Conservation (phyloP, 2,113 vertebrate species). For the Apodemus speciosus region DNA sequence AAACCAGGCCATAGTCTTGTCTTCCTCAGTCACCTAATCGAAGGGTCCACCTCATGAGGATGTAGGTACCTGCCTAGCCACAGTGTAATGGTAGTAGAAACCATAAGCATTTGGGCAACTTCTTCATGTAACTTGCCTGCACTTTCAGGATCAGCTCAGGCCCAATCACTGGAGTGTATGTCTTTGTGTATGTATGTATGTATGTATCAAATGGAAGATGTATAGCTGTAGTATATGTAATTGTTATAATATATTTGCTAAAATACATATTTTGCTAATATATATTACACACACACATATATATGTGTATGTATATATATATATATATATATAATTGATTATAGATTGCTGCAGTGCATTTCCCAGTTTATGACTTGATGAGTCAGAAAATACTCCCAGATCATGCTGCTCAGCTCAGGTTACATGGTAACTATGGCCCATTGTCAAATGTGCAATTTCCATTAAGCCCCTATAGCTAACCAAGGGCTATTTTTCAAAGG, state of each 20-base stretch:
- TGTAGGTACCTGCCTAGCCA: not conserved
- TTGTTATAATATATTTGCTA: too few relatives aligned
- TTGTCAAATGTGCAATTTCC: not conserved
- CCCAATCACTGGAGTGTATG: not conserved
- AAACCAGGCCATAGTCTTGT: not conserved
- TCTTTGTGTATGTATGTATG: too few relatives aligned
- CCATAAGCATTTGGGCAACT: not conserved
- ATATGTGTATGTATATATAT: too few relatives aligned
- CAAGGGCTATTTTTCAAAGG: not conserved
- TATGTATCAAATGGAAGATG: too few relatives aligned
- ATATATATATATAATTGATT: not conserved
- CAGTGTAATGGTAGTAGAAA: not conserved
- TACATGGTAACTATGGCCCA: not conserved
- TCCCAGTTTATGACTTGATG: not conserved
- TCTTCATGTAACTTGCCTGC: not conserved
- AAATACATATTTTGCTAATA: too few relatives aligned
- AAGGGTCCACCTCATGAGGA: not conserved
- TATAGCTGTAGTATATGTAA: too few relatives aligned
- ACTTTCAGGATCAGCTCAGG: not conserved
- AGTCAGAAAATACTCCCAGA: not conserved
- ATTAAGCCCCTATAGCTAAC: not conserved
- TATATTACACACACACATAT: too few relatives aligned
- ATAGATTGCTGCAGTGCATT: not conserved
- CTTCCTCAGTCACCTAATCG: not conserved
- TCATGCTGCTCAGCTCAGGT: not conserved